Evolutionary conservation across 2,113 vertebrate genomes (phyloP), one percentile per base, ranked within the genome.

Genomic region (Xyrauchen texanus): DNA sequence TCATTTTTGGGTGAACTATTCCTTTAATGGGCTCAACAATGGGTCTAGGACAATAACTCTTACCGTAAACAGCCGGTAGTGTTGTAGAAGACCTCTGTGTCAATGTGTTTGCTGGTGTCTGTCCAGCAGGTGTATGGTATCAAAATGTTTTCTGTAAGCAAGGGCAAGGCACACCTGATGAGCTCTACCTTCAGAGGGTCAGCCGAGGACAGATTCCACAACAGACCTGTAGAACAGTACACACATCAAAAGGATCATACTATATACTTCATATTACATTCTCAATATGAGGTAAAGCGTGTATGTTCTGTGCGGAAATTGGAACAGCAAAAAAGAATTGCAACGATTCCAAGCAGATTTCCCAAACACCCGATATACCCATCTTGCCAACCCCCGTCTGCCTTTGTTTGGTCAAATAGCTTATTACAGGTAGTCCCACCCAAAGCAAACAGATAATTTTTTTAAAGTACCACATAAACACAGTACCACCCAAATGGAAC

Each of bases 151-250:
- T 98, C 92, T 0, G 94, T 94, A 84, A 99, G 88, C 12, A 93
- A 91, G 0, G 95, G 95, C 46, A 98, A 88, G 0, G 94, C 96
- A 0, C 92, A 92, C 0, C 80, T 74, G n/a, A 96, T 93, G 53
- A 99, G 91, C 60, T 94, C 92, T n/a, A 84, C 79, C 86, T 96
- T 98, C 34, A 99, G 85, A 49, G 91, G 87, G 0, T 97, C 94
- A 0, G 92, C 91, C 7, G 97, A 97, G 4, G 97, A 99, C 83
- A 99, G 84, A 89, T 99, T 99, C 97, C 97, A 99, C 8, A 99
- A 93, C 74, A 99, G 88, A 8, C 97, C 97, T 98, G 45, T 4
- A 47, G 10, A 11, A 57, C 34, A 69, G 12, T 51, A 77, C n/a
- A 45, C 0, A 42, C 63, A 68, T 4, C 10, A 58, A 49, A 34